Base-by-base conservation (phyloP, 2,888 invertebrate species). In the Adineta ricciae region DNA sequence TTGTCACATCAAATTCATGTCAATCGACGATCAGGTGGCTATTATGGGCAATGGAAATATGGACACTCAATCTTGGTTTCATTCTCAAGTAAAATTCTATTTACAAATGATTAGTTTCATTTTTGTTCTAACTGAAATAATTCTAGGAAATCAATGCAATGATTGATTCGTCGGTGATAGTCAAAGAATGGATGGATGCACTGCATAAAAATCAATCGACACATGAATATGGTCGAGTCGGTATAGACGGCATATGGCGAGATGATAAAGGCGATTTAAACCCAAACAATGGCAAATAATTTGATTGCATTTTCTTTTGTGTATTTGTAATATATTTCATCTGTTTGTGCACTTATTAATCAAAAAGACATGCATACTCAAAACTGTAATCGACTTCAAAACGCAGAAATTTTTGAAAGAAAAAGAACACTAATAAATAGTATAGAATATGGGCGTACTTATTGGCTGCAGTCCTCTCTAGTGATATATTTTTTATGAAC, bases 1-100 rank as follows among this genome's bases (percentile, higher is more conserved):
- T 78, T 78, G 78, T 41, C 78, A 78, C 41, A 78, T 78, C n/a
- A 78, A 78, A 78, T 78, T 78, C n/a, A 78, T 78, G 78, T 78
- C 78, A 41, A 78, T 78, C 16, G 78, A 78, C 41, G 78, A 78
- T 78, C 41, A 78, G 41, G 78, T 78, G 7, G 78, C 78, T 21
- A 78, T 78, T n/a, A 78, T 78, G 78, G 78, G 78, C n/a, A 78
- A 41, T 78, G 78, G 78, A 24, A 78, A 78, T 78, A 78, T 78
- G 78, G 78, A 78, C n/a, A 78, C 41, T n/a, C 78, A 78, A 78
- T 78, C 78, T 41, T 78, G 78, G 78, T 78, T 78, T 78, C 78
- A 78, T 78, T 78, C 78, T 41, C 78, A 78, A 78, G 78, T 64
- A 64, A 64, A 32, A 19, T 1, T 32, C 11, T 64, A 27, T 5